phyloP scores from a whole-genome alignment of 1,140 invertebrate genomes.

The Chrysoperla carnea region DNA sequence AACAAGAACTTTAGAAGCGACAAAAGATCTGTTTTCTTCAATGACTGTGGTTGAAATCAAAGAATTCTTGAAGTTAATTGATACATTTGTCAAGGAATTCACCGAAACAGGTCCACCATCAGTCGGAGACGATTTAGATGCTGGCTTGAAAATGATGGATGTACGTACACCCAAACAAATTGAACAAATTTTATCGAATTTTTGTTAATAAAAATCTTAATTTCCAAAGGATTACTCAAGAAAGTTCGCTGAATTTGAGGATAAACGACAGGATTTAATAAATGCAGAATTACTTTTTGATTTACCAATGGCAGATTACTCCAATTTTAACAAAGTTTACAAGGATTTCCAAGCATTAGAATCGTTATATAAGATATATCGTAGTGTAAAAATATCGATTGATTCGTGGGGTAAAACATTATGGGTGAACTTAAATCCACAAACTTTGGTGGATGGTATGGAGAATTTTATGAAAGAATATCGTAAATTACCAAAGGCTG shows the following conservation, averaged over 20 bases:
- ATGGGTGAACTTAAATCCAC: slow-evolving; percentile 73
- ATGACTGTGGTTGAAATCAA: slow-evolving; percentile 52
- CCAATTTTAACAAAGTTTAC: slow-evolving; percentile 48
- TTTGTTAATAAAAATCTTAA: background rate
- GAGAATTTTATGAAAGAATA: slow-evolving; percentile 68
- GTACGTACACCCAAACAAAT: slow-evolving; percentile 16
- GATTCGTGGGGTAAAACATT: slow-evolving; percentile 69
- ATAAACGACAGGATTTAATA: slow-evolving; percentile 44
- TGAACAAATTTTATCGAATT: background rate
- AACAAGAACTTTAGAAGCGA: slow-evolving; percentile 44
- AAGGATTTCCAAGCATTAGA: slow-evolving; percentile 55
- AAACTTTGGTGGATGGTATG: slow-evolving; percentile 68
- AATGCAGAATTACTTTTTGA: slow-evolving; percentile 76
- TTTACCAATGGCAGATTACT: slow-evolving; percentile 63
- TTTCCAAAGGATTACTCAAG: slow-evolving; percentile 39
- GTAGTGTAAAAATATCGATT: slow-evolving; percentile 53
- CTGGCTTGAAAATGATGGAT: slow-evolving; percentile 48
- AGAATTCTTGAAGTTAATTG: slow-evolving; percentile 44
- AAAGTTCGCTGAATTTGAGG: slow-evolving; percentile 45
- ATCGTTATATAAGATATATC: slow-evolving; percentile 59
- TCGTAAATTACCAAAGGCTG: slow-evolving; percentile 35
- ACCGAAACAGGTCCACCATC: slow-evolving; percentile 55
- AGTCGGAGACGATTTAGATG: slow-evolving; percentile 55
- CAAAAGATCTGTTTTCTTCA: slow-evolving; percentile 62
- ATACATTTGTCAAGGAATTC: slow-evolving; percentile 53